Evolutionary conservation across 2,888 invertebrate genomes (phyloP).

Genomic region (Chalcis sispes): DNA sequence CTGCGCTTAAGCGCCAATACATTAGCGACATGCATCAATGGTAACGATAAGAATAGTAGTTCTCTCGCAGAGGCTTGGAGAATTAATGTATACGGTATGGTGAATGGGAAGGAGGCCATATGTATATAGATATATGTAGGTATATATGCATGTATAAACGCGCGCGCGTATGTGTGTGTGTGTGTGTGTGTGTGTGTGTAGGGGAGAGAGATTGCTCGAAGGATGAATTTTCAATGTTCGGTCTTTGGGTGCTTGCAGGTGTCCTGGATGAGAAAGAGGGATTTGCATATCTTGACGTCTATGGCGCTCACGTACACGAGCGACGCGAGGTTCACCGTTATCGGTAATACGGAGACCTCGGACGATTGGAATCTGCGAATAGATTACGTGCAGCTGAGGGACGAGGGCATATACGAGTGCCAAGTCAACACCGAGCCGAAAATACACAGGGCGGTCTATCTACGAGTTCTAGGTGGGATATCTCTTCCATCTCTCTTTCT

Average conservation of each 20-base stretch:
- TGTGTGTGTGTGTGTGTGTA: background rate
- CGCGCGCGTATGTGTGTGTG: background rate
- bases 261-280: constrained; percentile 80
- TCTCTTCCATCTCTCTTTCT: background rate
- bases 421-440: constrained; percentile 94
- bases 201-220: background rate
- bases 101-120: background rate
- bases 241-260: constrained; percentile 78
- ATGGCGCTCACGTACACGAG: constrained; percentile 83
- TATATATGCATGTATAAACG: background rate
- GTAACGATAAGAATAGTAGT: no score
- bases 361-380: constrained; percentile 81
- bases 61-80: no score
- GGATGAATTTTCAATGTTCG: constrained; percentile 55
- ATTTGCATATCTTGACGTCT: constrained; percentile 81
- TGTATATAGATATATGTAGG: constrained; percentile 4
- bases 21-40: no score
- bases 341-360: constrained; percentile 80
- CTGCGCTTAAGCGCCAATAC: no score
- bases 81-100: background rate
- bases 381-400: constrained; percentile 78
- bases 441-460: constrained; percentile 87
- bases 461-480: constrained; percentile 85
- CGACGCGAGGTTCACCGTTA: constrained; percentile 82
- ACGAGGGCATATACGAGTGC: constrained; percentile 86